Evolutionary conservation across 1,140 invertebrate species (phyloP).

Genomic region (Sitobion miscanthi): DNA sequence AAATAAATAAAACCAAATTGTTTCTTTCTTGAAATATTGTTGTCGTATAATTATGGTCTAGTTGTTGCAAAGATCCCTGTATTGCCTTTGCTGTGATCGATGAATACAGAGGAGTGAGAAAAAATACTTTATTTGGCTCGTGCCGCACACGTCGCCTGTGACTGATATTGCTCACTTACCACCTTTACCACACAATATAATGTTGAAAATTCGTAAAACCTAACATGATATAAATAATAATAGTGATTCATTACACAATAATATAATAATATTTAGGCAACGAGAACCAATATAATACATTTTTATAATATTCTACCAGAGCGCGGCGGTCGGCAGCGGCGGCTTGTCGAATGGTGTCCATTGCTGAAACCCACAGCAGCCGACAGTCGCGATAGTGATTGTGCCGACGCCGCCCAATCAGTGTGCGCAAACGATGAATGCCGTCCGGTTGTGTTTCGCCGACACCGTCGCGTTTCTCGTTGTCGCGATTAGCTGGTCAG

Average conservation of each 20-base stretch:
- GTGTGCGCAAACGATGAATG: slow-evolving; percentile 8
- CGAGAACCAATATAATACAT: not conserved
- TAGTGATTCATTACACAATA: not conserved
- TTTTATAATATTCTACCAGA: not conserved
- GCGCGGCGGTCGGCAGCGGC: not conserved
- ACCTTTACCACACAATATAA: too few relatives aligned
- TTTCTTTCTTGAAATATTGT: too few relatives aligned
- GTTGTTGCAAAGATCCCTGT: too few relatives aligned
- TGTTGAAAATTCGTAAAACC: not conserved
- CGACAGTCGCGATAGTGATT: not conserved
- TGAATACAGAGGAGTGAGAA: too few relatives aligned
- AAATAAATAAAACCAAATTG: too few relatives aligned
- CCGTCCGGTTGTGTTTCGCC: slow-evolving; percentile 35
- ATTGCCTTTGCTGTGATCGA: too few relatives aligned
- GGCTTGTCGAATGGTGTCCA: not conserved
- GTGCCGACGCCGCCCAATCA: not conserved
- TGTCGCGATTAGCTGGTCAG: not conserved
- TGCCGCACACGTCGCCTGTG: too few relatives aligned
- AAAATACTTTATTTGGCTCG: too few relatives aligned
- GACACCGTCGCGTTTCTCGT: not conserved
- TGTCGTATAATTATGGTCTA: too few relatives aligned
- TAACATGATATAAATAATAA: not conserved
- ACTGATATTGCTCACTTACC: too few relatives aligned
- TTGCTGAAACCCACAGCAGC: not conserved
- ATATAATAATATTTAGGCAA: not conserved